Evolutionary conservation across 1,140 invertebrate genomes (phyloP).

Genomic region (Centruroides vittatus): DNA sequence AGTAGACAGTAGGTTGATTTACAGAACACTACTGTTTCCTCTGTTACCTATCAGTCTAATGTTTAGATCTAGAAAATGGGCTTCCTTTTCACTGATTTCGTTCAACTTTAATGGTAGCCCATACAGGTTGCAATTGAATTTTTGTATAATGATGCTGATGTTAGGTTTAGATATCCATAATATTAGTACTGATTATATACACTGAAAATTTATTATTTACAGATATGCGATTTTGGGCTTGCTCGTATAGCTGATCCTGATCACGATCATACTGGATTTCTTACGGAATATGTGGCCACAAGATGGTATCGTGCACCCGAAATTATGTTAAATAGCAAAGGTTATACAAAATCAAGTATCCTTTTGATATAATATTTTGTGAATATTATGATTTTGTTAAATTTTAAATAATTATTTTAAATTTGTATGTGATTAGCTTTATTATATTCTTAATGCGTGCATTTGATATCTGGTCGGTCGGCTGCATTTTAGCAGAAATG

Average conservation of each 20-base stretch:
- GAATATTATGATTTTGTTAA: not conserved
- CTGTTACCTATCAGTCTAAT: no score
- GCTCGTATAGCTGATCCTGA: constrained; percentile 97
- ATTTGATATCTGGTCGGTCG: constrained; percentile 99
- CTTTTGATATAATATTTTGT: constrained; percentile 11
- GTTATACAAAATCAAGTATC: constrained; percentile 90
- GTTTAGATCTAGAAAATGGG: no score
- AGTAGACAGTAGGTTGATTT: no score
- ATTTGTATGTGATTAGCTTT: no score
- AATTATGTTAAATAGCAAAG: constrained; percentile 98
- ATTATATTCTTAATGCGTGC: constrained; percentile 7
- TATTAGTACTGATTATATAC: no score
- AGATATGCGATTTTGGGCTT: constrained; percentile 96
- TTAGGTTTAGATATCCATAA: no score
- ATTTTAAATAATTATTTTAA: no score
- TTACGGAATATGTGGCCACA: constrained; percentile 98
- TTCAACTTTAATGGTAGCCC: no score
- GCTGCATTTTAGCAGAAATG: constrained; percentile 98
- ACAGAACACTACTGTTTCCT: no score
- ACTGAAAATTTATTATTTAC: constrained; percentile 20
- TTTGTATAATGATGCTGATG: no score
- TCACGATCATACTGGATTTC: constrained; percentile 97
- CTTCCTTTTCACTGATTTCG: no score
- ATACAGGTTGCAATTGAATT: no score
- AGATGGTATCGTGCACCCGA: constrained; percentile 97